Evolutionary conservation across 2,888 invertebrate genomes (phyloP).

Genomic region (Pterobdella sp.): DNA sequence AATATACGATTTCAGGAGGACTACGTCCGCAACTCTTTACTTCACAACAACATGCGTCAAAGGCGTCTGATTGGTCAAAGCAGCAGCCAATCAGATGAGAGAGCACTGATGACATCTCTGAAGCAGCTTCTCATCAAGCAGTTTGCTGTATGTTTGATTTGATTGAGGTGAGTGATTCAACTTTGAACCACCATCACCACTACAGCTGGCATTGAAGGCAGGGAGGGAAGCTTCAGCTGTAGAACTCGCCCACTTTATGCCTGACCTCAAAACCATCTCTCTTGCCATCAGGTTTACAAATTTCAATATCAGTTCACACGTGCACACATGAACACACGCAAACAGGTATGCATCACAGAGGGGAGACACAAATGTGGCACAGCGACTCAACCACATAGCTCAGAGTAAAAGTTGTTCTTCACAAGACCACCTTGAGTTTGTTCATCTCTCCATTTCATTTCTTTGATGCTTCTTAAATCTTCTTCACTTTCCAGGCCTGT

Average conservation of each 20-base stretch:
- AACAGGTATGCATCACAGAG: constrained; percentile 66
- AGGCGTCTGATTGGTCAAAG: constrained; percentile 36
- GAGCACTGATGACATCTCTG: constrained; percentile 57
- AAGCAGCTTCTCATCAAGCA: constrained; percentile 74
- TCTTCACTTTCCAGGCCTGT: neutral
- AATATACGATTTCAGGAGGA: constrained; percentile 42
- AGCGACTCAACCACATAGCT: constrained; percentile 63
- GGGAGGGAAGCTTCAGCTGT: constrained; percentile 76
- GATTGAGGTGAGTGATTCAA: neutral
- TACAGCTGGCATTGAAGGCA: constrained; percentile 70
- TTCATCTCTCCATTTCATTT: neutral
- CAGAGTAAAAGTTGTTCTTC: constrained; percentile 37
- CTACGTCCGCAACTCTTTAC: constrained; percentile 41
- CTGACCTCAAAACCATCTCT: constrained; percentile 67
- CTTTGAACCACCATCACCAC: neutral
- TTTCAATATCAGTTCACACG: constrained; percentile 48
- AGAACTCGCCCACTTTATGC: constrained; percentile 74
- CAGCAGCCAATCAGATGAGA: constrained; percentile 16
- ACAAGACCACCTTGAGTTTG: neutral
- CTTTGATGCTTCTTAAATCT: neutral
- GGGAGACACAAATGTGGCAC: constrained; percentile 68
- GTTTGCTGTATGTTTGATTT: constrained; percentile 66
- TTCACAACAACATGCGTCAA: constrained; percentile 42
- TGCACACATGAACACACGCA: constrained; percentile 24
- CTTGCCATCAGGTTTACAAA: constrained; percentile 72